Evolutionary conservation across 92 coral and sea anemone species (phyloP), one percentile per base, ranked within the genome.

Genomic region (Pocillopora meandrina): DNA sequence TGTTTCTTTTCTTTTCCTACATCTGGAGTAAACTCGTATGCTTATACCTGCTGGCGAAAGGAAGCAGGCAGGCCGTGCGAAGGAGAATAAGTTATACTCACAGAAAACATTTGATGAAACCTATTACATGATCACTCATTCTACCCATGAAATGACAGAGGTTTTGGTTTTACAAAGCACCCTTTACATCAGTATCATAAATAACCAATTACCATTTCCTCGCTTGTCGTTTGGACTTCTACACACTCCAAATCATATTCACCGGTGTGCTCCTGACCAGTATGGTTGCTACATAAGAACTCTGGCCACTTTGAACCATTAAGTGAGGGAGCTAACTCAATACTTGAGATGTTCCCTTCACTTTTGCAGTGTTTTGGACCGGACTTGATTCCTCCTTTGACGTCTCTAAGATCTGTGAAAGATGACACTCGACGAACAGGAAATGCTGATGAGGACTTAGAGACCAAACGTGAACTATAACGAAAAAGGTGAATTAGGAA

Each of bases 361-460:
- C 80, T 76, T 76, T 34, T 76, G 31, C 68, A 56, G 10, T 33
- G 3, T 59, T 35, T 60, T 33, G 15, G 56, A 67, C 16, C 61
- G 18, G 55, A 34, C 9, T 76, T 61, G 20, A 16, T 60, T 17
- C 36, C 21, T 76, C 10, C 17, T 60, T 10, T 61, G n/a, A 12
- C 33, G 13, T 35, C 35, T 11, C 12, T 21, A 76, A 60, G 80
- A 59, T 76, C 80, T 9, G 67, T 76, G 49, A 76, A 17, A 76
- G 80, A 76, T 11, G 80, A 76, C 11, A 35, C 66, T 76, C 80
- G 80, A 16, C 69, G 69, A 11, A 34, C 31, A 5, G 80, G 80
- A 35, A 61, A 76, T 76, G 56, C 18, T 3, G n/a, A 55, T 19
- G 78, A 21, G n/a, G 11, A 1, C n/a, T 17, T 71, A 1, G 60